Percentiles rank a stretch among this genome's conserved stretches.
phyloP scores from a whole-genome alignment of 2,888 invertebrate species.

The Macaria liturata region DNA sequence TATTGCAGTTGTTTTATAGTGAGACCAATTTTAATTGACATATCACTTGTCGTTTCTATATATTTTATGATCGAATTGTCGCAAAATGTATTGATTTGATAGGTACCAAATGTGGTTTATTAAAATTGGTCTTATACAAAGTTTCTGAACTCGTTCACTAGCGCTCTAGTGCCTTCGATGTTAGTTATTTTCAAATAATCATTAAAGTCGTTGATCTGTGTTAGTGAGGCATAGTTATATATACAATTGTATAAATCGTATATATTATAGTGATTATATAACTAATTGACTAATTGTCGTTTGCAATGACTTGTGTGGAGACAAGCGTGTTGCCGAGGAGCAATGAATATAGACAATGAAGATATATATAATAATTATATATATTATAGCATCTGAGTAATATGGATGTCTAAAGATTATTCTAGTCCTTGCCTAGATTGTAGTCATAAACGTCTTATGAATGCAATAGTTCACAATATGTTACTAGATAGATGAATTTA shows the following conservation, averaged over 20 bases:
- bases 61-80: no score
- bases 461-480: constrained; percentile 50
- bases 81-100: background rate
- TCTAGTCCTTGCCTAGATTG: constrained; percentile 26
- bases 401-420: constrained; percentile 25
- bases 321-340: constrained; percentile 21
- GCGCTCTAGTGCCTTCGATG: constrained; percentile 76
- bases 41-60: background rate
- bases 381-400: constrained; percentile 3
- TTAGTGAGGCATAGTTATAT: constrained; percentile 56
- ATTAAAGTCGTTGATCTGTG: constrained; percentile 60
- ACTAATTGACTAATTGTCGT: constrained; percentile 15
- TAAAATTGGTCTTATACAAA: constrained; percentile 1
- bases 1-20: no score
- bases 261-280: background rate
- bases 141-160: constrained; percentile 54
- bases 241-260: constrained; percentile 5
- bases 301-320: constrained; percentile 16
- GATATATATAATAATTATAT: background rate
- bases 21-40: no score
- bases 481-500: constrained; percentile 69
- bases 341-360: constrained; percentile 39
- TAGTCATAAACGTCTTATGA: constrained; percentile 66
- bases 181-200: constrained; percentile 41
- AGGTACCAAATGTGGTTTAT: constrained; percentile 19